Percentiles rank a stretch among this genome's conserved stretches.
Evolutionary conservation across 1,140 invertebrate genomes (phyloP).

Genomic region (Akabosia matsudoensis): DNA sequence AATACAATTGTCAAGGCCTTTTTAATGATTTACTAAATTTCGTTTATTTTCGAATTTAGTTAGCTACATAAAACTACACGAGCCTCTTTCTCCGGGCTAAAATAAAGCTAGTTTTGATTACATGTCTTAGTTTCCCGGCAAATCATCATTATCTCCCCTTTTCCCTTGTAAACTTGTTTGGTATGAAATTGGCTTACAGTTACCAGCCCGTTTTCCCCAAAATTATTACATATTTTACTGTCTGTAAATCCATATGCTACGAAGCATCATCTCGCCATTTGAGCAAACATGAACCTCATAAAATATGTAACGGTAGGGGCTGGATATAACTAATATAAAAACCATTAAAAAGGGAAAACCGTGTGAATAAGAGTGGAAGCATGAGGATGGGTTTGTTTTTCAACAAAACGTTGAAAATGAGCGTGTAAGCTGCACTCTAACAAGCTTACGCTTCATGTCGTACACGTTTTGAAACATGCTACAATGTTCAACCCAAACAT

Average conservation of each 20-base stretch:
- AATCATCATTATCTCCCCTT: background rate
- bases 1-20: background rate
- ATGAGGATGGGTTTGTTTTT: background rate
- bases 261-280: background rate
- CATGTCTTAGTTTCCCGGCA: background rate
- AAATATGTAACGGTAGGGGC: background rate
- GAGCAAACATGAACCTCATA: background rate
- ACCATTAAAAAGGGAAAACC: constrained; percentile 9
- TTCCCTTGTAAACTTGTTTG: no score
- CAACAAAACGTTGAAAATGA: background rate
- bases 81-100: background rate
- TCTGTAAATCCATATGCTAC: no score
- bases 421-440: background rate
- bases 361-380: background rate
- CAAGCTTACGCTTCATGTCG: background rate
- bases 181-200: no score
- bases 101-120: background rate
- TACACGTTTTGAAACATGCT: background rate
- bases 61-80: background rate
- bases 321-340: constrained; percentile 10
- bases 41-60: background rate
- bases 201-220: no score
- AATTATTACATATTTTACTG: no score
- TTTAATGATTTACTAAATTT: background rate
- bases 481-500: background rate